Evolutionary conservation across 2,797 vertebrate species (phyloP).

Genomic region (Rousettus madagascariensis): DNA sequence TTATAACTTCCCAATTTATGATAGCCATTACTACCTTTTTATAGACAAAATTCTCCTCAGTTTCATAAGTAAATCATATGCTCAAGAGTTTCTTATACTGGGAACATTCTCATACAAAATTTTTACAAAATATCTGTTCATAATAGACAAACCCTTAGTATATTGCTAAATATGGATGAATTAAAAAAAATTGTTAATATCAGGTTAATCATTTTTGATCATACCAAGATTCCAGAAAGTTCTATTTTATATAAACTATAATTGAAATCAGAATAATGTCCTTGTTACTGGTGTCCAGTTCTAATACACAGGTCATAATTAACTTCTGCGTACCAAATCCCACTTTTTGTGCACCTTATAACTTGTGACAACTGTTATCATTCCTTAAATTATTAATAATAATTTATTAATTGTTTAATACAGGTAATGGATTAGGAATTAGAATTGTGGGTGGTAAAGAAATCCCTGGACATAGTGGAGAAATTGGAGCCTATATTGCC

Average conservation of each 20-base stretch:
- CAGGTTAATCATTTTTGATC: background rate
- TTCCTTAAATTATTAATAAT: constrained; percentile 41
- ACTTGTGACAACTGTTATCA: background rate
- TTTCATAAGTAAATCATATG: background rate
- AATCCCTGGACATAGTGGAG: constrained; percentile 93
- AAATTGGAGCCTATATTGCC: constrained; percentile 97
- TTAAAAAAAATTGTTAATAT: background rate
- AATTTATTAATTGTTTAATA: constrained; percentile 68
- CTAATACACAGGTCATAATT: background rate
- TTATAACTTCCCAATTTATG: background rate
- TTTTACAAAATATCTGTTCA: background rate
- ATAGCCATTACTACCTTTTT: background rate
- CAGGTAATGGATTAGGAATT: constrained; percentile 92
- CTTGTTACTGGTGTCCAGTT: background rate
- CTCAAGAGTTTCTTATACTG: background rate
- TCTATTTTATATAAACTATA: background rate
- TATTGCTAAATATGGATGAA: background rate
- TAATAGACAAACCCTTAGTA: background rate
- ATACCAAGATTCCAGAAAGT: background rate
- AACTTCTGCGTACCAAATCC: background rate
- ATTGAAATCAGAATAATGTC: background rate
- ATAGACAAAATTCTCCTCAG: background rate
- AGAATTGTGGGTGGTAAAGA: constrained; percentile 97
- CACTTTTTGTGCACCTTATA: background rate
- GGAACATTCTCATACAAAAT: background rate